Percentiles rank a stretch among this genome's conserved stretches.
Conservation (phyloP, 2,113 vertebrate species). For the Ciconia boyciana region DNA sequence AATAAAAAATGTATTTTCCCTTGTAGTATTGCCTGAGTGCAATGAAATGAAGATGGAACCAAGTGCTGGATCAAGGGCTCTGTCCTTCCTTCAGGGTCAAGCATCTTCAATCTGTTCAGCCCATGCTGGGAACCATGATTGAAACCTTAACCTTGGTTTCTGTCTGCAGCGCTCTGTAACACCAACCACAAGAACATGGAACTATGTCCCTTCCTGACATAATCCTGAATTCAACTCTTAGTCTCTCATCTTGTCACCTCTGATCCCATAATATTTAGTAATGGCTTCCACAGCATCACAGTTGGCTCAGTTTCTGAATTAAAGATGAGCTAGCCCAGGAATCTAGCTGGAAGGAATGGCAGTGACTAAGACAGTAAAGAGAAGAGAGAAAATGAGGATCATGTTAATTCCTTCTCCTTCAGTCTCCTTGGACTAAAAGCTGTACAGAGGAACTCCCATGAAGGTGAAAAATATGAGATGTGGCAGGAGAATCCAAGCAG, state of each 20-base stretch:
- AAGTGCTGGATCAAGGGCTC: not conserved
- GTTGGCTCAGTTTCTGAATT: not conserved
- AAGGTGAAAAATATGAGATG: not conserved
- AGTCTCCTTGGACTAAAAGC: not conserved
- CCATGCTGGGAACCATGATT: not conserved
- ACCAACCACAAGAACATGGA: not conserved
- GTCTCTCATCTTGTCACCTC: not conserved
- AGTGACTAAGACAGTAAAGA: not conserved
- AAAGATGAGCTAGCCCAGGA: not conserved
- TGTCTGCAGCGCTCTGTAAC: not conserved
- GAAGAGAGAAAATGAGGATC: not conserved
- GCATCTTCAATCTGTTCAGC: not conserved
- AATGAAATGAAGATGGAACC: not conserved
- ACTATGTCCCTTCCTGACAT: not conserved
- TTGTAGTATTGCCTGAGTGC: not conserved
- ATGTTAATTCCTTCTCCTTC: not conserved
- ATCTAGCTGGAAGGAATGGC: not conserved
- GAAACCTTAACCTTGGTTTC: not conserved
- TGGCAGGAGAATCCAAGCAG: not conserved
- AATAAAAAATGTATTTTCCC: not conserved
- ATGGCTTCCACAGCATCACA: not conserved
- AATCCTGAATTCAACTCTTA: not conserved
- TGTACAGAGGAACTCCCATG: not conserved
- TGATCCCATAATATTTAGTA: not conserved
- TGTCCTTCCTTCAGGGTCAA: not conserved